These are phyloP conservation scores for Varanus salvator DNA, from an alignment of 2,113 vertebrate species.

Conservation along the genomic window DNA sequence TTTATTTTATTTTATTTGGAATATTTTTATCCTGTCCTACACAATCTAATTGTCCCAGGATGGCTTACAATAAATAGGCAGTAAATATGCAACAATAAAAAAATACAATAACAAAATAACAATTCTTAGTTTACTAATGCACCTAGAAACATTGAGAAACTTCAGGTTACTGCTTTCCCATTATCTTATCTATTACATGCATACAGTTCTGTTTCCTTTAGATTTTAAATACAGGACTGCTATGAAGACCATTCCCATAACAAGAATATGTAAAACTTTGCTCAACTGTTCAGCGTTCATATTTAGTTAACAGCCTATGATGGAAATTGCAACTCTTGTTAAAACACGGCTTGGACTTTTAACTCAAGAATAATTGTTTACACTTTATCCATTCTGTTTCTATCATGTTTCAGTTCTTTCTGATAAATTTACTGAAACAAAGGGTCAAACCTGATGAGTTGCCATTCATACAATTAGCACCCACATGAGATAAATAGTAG, in stretches of 20 bases:
- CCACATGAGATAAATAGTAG: too few relatives aligned
- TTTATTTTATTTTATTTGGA: too few relatives aligned
- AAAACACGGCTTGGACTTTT: slow-evolving; percentile 37
- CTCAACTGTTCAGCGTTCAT: background rate
- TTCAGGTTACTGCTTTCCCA: slow-evolving; percentile 9
- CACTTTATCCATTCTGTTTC: slow-evolving; percentile 14
- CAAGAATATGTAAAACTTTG: background rate
- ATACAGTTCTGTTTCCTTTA: slow-evolving; percentile 18
- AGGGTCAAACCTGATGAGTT: too few relatives aligned
- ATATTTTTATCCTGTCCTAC: too few relatives aligned
- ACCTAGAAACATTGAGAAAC: too few relatives aligned
- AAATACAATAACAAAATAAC: too few relatives aligned
- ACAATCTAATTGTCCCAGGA: too few relatives aligned
- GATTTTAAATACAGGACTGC: slow-evolving; percentile 1
- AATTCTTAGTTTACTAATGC: too few relatives aligned
- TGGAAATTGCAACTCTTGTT: slow-evolving; percentile 21
- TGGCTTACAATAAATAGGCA: too few relatives aligned
- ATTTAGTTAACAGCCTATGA: slow-evolving; percentile 23
- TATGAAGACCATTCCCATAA: slow-evolving; percentile 27
- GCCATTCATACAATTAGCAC: too few relatives aligned
- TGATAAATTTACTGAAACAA: slow-evolving; percentile 23
- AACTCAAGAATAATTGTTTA: slow-evolving; percentile 15
- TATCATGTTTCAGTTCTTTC: slow-evolving; percentile 24
- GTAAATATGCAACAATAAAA: too few relatives aligned
- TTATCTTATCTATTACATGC: background rate